phyloP scores from a whole-genome alignment of 2,113 vertebrate genomes.

The Lonchura striata region DNA sequence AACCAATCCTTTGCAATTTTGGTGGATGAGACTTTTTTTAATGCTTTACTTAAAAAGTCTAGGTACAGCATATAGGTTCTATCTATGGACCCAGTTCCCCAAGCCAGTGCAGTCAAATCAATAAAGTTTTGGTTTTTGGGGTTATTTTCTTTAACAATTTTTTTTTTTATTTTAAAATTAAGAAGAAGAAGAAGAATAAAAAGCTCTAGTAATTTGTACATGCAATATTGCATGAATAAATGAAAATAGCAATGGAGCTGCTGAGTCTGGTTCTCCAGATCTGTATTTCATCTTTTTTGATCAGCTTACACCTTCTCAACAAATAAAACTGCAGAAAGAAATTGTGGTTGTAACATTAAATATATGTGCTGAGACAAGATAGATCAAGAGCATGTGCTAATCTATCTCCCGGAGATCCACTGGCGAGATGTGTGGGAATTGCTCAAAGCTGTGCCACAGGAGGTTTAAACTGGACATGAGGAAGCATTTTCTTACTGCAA shows the following conservation, averaged over 20 bases:
- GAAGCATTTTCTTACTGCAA: background rate
- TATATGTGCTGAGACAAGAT: background rate
- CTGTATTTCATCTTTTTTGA: background rate
- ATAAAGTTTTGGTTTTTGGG: background rate
- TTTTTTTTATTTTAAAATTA: too few relatives aligned
- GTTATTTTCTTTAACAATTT: background rate
- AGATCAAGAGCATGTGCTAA: background rate
- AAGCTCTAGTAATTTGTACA: background rate
- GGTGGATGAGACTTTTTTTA: background rate
- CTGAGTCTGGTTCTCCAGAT: background rate
- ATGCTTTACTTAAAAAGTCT: background rate
- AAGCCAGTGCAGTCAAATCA: background rate
- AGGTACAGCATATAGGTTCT: background rate
- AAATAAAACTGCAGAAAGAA: background rate
- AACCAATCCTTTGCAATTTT: background rate
- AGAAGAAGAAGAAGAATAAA: too few relatives aligned
- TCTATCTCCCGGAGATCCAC: background rate
- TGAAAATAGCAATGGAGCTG: background rate
- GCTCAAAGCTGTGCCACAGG: background rate
- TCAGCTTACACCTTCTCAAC: background rate
- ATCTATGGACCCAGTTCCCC: background rate
- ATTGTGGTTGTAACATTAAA: background rate
- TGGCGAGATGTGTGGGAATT: accelerated
- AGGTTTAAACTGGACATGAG: background rate
- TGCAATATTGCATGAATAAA: background rate